Evolutionary conservation across 2,797 vertebrate species (phyloP), one percentile per base, ranked within the genome.

Genomic region (Tapera naevia): DNA sequence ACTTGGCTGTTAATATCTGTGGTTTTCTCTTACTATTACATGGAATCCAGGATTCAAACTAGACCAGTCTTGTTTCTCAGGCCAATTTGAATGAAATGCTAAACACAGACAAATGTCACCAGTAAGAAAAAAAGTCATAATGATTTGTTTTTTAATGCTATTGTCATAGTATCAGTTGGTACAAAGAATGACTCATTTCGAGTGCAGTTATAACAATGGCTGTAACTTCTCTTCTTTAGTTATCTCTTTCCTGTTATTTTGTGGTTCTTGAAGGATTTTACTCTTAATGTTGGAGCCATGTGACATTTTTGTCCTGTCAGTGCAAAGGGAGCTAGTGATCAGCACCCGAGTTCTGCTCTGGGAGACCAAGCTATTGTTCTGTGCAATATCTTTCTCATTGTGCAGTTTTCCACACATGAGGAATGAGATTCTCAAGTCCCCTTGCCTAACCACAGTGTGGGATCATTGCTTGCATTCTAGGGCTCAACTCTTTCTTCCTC

Each of bases 301-400:
- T 94, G 82, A 79, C 43, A 9, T 80, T 88, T 95, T 85, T 95
- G 51, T 72, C 53, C 70, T 97, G 97, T 92, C 88, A 89, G 60
- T 91, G 80, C 39, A 82, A 93, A 71, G 64, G 45, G 32, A 94
- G 50, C 56, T 91, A 28, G 64, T 87, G 89, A 80, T 79, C 45
- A 73, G 61, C 35, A 69, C 23, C 4, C 8, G 2, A 14, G 25
- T 30, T 95, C 84, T 95, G 58, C 54, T 88, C 46, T 96, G 86
- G 74, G 85, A 93, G 70, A 86, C 57, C 46, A 94, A 66, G 32
- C 70, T 89, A 6, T 65, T 45, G 33, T 94, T 94, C 61, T 85
- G 16, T 76, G 60, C 79, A 46, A 24, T 17, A 7, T 73, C 79
- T 94, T 85, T 83, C 60, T 84, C 41, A 24, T 19, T 61, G 50